Evolutionary conservation across 1,140 invertebrate genomes (phyloP).

Genomic region (Drusus annulatus): DNA sequence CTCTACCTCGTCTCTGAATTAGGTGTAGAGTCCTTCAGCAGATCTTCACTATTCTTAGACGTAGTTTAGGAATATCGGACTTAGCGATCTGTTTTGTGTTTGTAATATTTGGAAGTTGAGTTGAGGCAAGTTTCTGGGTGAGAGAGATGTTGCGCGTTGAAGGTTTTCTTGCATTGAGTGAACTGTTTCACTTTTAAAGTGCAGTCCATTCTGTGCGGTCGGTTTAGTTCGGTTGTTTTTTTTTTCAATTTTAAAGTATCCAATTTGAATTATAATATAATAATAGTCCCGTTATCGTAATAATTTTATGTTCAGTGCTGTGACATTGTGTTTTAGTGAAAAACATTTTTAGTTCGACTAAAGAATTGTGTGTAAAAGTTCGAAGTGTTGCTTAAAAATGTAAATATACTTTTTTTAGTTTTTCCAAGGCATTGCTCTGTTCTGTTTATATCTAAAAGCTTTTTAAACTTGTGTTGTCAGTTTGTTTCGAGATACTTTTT

Average conservation of each 20-base stretch:
- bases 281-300: neutral
- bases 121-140: neutral
- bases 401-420: no score
- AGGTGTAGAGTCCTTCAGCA: neutral
- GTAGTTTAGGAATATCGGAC: neutral
- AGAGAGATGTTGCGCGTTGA: neutral
- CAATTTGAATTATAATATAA: neutral
- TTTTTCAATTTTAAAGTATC: neutral
- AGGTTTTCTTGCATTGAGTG: neutral
- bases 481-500: no score
- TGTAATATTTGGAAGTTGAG: neutral
- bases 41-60: neutral
- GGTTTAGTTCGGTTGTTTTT: neutral
- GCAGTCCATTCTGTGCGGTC: neutral
- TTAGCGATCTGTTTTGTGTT: constrained; percentile 10
- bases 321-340: neutral
- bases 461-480: no score
- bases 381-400: no score
- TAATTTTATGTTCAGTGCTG: neutral
- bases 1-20: neutral
- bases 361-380: no score
- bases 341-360: no score
- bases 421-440: no score
- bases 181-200: neutral
- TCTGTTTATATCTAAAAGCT: no score